Evolutionary conservation across 2,888 invertebrate species (phyloP).

Genomic region (Eucriotettix oculatus): DNA sequence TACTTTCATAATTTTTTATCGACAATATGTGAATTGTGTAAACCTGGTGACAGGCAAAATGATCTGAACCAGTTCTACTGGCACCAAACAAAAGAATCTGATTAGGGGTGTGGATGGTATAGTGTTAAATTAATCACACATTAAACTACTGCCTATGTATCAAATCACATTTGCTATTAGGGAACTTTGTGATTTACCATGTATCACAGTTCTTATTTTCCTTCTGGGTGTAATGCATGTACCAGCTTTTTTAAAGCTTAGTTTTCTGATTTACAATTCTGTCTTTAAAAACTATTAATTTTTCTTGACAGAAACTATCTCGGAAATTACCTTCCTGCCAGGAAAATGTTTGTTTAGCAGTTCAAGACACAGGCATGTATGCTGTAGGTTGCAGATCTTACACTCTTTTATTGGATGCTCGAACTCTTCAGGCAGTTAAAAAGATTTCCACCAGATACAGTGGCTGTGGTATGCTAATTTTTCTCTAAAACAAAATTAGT

Average conservation of each 20-base stretch:
- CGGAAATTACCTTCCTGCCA: constrained; percentile 74
- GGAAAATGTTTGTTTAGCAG: constrained; percentile 87
- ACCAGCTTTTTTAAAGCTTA: not conserved
- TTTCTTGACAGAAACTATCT: constrained; percentile 45
- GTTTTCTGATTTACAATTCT: not conserved
- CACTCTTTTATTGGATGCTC: constrained; percentile 73
- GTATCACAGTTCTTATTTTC: too few species aligned
- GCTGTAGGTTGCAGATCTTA: constrained; percentile 90
- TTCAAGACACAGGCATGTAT: constrained; percentile 71
- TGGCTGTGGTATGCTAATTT: constrained; percentile 49
- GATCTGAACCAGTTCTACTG: too few species aligned
- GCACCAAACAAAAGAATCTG: too few species aligned
- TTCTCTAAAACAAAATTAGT: not conserved
- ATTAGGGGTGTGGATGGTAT: too few species aligned
- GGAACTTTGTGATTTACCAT: too few species aligned
- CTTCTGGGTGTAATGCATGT: too few species aligned
- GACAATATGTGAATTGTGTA: too few species aligned
- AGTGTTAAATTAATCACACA: too few species aligned
- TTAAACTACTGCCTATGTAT: too few species aligned
- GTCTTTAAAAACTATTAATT: not conserved
- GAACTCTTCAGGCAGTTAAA: constrained; percentile 64
- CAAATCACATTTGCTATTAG: too few species aligned
- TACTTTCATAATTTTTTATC: too few species aligned
- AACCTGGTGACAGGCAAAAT: too few species aligned
- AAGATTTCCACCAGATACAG: constrained; percentile 74